Base-by-base conservation (phyloP, 2,797 vertebrate species). In the Leptodactylus fallax region DNA sequence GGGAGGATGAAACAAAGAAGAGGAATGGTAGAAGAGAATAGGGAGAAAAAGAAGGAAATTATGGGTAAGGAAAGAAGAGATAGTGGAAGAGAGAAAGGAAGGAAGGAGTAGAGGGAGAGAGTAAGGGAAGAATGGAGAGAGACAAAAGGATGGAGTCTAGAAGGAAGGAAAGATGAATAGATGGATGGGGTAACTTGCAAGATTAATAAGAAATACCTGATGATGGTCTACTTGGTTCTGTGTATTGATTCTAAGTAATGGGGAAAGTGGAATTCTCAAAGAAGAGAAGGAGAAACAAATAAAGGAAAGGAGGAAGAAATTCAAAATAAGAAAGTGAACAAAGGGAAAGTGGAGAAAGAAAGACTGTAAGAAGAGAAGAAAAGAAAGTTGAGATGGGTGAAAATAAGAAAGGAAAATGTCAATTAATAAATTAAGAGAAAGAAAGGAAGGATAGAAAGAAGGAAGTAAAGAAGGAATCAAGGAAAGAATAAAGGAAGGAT, bases 321-420 rank as follows among this genome's bases (percentile, higher is more conserved):
- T 3, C 11, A n/a, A 12, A 6, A 25, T 3, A 5, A 10, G 9
- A n/a, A 7, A n/a, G 0, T 0, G 61, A 19, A n/a, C 0, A 9
- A 17, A 61, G 0, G 19, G 19, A 9, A n/a, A n/a, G 19, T 5
- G 21, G 7, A 9, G 21, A 65, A 13, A 23, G 63, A 25, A 65
- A 23, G n/a, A n/a, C 21, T 0, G 21, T 19, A 61, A 10, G 21
- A 25, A 11, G 61, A 23, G n/a, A 13, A 23, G 23, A 25, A 23
- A 65, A 12, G 9, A 25, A 36, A 16, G 4, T 36, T 1, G 36
- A 36, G 36, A 36, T 36, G 36, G 36, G 36, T 36, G 36, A 4
- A 36, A n/a, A n/a, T n/a, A n/a, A 36, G 1, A 36, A 36, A 36
- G 36, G 36, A 36, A 36, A 36, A 36, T 36, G 4, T n/a, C 1